Evolutionary conservation across 1,140 invertebrate genomes (phyloP), one percentile per base, ranked within the genome.

Genomic region (Papilio machaon): DNA sequence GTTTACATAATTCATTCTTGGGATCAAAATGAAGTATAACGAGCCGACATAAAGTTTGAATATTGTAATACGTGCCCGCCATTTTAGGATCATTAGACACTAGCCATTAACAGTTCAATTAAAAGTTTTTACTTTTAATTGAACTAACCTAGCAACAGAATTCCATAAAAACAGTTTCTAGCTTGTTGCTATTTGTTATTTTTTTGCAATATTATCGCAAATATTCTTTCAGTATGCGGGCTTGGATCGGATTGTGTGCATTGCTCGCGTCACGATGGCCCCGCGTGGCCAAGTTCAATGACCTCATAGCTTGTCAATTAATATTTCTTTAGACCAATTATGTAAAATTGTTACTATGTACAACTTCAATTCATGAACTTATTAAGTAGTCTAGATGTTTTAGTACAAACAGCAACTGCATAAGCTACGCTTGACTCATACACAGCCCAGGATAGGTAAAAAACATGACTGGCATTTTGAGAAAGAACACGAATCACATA

Each of bases 201-300:
- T 76, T 76, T 76, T 47, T 76, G 46, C 11, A 49, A 52, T 52
- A 49, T 76, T 76, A 49, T 47, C 47, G 47, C 7, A 52, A 76
- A 76, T 76, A 52, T 76, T 49, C 47, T 6, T 47, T 76, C 4
- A 47, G 43, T 47, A 76, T 76, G 74, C 74, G 74, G 74, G 74
- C 19, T 76, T 47, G 74, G 74, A 47, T 52, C 47, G 19, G 47
- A 54, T 76, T 76, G 19, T 54, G 43, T 23, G 23, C 19, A 30
- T 76, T 30, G 74, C 46, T 10, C 19, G 38, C 73, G 19, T 17
- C 73, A 74, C 73, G 73, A 15, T 13, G n/a, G 19, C 23, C 46
- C 47, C 9, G 17, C 74, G 74, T 76, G 47, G 74, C 13, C 46
- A 76, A 76, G 74, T 76, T 76, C 74, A 76, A 47, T 76, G 74